Base-by-base conservation (phyloP, 2,113 vertebrate species). In the Emberiza fucata region DNA sequence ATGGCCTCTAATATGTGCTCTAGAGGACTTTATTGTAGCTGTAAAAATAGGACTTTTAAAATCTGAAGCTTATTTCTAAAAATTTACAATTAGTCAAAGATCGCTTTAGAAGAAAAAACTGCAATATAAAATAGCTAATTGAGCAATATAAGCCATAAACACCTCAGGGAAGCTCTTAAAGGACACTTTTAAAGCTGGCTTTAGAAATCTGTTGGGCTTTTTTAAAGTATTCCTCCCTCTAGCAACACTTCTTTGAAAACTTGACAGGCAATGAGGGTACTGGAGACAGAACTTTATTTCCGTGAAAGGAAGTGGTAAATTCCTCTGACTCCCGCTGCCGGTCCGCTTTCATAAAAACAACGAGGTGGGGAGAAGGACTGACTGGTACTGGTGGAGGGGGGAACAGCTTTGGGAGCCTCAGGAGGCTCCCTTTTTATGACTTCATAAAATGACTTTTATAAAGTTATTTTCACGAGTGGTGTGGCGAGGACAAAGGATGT, bases 41-140 rank as follows among this genome's bases (percentile, higher is more conserved):
- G 44, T 95, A 59, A 86, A 90, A 88, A 63, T 66, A 83, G 48
- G 42, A 71, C 48, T 92, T 88, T 56, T 68, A 78, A 92, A 96
- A 70, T 66, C 59, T 48, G 63, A 86, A 92, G 37, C 14, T 16
- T 82, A 63, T 84, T 93, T 86, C 44, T 68, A 72, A 94, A 60
- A 88, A 86, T 79, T 94, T 91, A 78, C 40, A 79, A 53, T 94
- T 89, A 95, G 77, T 51, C n/a, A 35, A 60, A 81, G 65, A 86
- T 91, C 79, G 89, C 57, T 95, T 95, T 94, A 87, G 89, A 91
- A 88, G 91, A 89, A 95, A 92, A 91, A 72, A 72, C 42, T 64
- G 78, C 70, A 69, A 66, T 85, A n/a, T 91, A 84, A 94, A 91
- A 81, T 45, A 81, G 86, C 89, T 94, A 96, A 96, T 94, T 94